These are phyloP conservation scores for Polyodon spathula DNA, from an alignment of 2,113 vertebrate species.

Conservation along the genomic window DNA sequence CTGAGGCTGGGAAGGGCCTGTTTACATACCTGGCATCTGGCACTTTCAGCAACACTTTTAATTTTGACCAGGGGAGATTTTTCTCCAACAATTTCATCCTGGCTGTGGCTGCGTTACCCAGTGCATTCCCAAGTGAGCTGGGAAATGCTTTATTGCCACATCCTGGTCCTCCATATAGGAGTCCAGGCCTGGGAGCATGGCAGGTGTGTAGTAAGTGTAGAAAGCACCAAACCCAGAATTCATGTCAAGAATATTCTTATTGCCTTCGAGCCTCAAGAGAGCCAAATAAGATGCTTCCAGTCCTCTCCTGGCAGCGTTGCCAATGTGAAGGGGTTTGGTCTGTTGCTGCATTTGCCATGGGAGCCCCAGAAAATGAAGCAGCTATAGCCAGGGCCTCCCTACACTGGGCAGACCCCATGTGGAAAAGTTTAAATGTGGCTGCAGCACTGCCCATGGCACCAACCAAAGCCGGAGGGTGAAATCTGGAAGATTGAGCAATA, in stretches of 20 bases:
- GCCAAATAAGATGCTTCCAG: slow-evolving; percentile 76
- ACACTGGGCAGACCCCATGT: slow-evolving; percentile 56
- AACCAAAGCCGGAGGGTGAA: slow-evolving; percentile 83
- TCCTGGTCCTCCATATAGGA: slow-evolving; percentile 74
- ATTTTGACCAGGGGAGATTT: slow-evolving; percentile 43
- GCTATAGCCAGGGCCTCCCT: slow-evolving; percentile 76
- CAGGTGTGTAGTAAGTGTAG: slow-evolving; percentile 71
- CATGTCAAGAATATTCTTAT: slow-evolving; percentile 66
- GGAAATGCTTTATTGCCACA: slow-evolving; percentile 79
- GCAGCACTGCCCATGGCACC: slow-evolving; percentile 86
- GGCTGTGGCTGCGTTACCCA: slow-evolving; percentile 71
- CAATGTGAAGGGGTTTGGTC: slow-evolving; percentile 83
- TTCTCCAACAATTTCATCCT: slow-evolving; percentile 47
- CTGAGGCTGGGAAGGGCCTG: slow-evolving; percentile 63
- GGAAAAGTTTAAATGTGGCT: slow-evolving; percentile 73
- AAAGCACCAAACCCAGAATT: slow-evolving; percentile 75
- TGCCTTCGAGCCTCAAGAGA: slow-evolving; percentile 69
- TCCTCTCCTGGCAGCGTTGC: slow-evolving; percentile 72
- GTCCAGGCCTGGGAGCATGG: slow-evolving; percentile 36
- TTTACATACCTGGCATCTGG: slow-evolving; percentile 74
- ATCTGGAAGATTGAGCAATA: slow-evolving; percentile 57
- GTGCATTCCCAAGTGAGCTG: slow-evolving; percentile 82
- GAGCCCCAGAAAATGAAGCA: slow-evolving; percentile 78
- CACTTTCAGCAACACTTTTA: slow-evolving; percentile 57
- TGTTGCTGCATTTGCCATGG: slow-evolving; percentile 85